Evolutionary conservation across 1,140 invertebrate species (phyloP).

Genomic region (Cotesia glomerata): DNA sequence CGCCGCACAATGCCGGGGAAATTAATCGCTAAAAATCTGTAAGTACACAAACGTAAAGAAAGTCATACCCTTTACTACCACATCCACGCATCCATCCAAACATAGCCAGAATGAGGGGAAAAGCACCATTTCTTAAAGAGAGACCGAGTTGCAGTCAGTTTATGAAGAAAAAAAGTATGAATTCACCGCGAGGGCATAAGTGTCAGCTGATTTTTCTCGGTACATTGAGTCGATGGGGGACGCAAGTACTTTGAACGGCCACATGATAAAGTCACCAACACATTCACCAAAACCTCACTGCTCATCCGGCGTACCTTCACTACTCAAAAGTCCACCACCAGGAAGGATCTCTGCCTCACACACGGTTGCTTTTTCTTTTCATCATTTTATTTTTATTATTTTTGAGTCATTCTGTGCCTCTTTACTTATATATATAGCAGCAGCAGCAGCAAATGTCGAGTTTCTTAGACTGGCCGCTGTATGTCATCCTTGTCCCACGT

Average conservation of each 20-base stretch:
- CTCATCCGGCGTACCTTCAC: slow-evolving; percentile 3
- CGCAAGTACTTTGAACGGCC: slow-evolving; percentile 10
- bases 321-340: neutral
- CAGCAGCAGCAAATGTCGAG: no score
- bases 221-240: slow-evolving; percentile 38
- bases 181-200: slow-evolving; percentile 38
- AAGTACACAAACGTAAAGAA: slow-evolving; percentile 62
- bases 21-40: slow-evolving; percentile 62
- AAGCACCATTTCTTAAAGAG: slow-evolving; percentile 19
- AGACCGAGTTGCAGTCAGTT: neutral
- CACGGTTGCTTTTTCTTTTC: slow-evolving; percentile 14
- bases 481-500: slow-evolving; percentile 25
- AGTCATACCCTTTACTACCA: slow-evolving; percentile 25
- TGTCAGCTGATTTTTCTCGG: slow-evolving; percentile 41
- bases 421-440: neutral
- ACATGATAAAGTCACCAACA: neutral
- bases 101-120: neutral
- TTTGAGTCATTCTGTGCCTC: no score
- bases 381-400: neutral
- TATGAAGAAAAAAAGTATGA: slow-evolving; percentile 32
- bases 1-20: slow-evolving; percentile 48
- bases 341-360: slow-evolving; percentile 18
- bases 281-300: slow-evolving; percentile 17
- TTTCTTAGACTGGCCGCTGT: slow-evolving; percentile 25
- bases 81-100: no score